Evolutionary conservation across 2,888 invertebrate genomes (phyloP).

Genomic region (Rugalucina vietnamica): DNA sequence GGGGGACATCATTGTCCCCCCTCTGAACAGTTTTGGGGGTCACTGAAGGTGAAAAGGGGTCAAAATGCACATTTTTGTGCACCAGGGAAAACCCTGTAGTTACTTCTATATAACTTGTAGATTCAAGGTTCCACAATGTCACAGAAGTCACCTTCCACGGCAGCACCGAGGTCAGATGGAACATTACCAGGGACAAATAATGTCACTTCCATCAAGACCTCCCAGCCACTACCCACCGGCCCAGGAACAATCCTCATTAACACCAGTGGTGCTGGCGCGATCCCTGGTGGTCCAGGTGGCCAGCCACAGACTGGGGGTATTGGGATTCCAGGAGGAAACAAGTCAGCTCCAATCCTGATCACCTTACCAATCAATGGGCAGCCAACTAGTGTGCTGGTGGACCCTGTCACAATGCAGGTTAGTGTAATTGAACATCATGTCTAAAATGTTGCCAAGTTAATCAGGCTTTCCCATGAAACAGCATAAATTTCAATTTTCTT

Average conservation of each 20-base stretch:
- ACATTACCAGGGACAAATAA: background rate
- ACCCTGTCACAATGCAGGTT: conserved; percentile 74
- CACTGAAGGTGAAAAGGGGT: too few relatives aligned
- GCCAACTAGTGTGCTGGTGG: conserved; percentile 75
- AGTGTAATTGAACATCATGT: background rate
- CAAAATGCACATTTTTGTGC: too few relatives aligned
- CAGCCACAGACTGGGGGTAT: conserved; percentile 20
- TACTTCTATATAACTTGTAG: too few relatives aligned
- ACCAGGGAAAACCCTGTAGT: too few relatives aligned
- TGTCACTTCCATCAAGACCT: background rate
- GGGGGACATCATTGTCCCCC: too few relatives aligned
- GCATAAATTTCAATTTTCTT: too few relatives aligned
- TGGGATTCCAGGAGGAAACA: conserved; percentile 28
- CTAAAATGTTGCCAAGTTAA: background rate
- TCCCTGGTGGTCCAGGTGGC: background rate
- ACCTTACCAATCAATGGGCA: conserved; percentile 76
- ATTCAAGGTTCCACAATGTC: background rate
- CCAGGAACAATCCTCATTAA: background rate
- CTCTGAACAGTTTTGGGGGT: too few relatives aligned
- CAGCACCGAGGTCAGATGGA: background rate
- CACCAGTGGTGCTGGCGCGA: background rate
- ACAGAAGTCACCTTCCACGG: background rate
- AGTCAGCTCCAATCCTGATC: conserved; percentile 77
- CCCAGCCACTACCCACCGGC: background rate
- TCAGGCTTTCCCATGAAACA: background rate